Evolutionary conservation across 2,888 invertebrate genomes (phyloP).

Genomic region (Tubulanus polymorphus): DNA sequence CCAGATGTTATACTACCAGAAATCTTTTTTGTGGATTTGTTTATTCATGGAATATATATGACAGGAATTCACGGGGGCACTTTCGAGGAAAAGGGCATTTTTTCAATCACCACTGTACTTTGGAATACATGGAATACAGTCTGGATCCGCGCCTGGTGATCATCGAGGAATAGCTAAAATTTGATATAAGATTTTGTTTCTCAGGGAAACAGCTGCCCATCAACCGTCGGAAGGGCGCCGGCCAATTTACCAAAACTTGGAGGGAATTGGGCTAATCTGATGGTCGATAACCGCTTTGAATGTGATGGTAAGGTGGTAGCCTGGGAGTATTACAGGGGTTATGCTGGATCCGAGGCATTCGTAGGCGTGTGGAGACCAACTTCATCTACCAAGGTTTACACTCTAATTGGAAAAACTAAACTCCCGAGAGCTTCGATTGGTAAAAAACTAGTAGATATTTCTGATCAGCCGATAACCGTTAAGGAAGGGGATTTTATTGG

Average conservation of each 20-base stretch:
- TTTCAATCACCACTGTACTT: too few species aligned
- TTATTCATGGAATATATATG: too few species aligned
- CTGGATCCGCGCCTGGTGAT: too few species aligned
- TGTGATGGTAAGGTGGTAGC: constrained; percentile 38
- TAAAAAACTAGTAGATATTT: constrained; percentile 22
- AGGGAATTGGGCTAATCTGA: constrained; percentile 36
- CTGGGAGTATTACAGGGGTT: constrained; percentile 39
- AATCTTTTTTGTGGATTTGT: too few species aligned
- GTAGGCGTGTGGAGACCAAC: constrained; percentile 42
- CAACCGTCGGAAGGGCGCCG: constrained; percentile 33
- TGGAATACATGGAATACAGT: too few species aligned
- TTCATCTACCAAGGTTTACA: constrained; percentile 28
- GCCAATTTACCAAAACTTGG: constrained; percentile 29
- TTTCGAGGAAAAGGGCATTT: too few species aligned
- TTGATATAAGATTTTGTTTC: not conserved
- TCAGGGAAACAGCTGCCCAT: constrained; percentile 27
- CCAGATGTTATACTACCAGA: too few species aligned
- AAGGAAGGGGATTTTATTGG: constrained; percentile 47
- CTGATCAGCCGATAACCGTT: constrained; percentile 29
- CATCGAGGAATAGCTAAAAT: too few species aligned
- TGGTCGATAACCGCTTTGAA: constrained; percentile 44
- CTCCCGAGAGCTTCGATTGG: constrained; percentile 32
- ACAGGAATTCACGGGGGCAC: too few species aligned
- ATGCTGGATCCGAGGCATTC: constrained; percentile 29
- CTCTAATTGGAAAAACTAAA: constrained; percentile 30